phyloP scores from a whole-genome alignment of 2,888 invertebrate genomes.

The Dasypolia templi region DNA sequence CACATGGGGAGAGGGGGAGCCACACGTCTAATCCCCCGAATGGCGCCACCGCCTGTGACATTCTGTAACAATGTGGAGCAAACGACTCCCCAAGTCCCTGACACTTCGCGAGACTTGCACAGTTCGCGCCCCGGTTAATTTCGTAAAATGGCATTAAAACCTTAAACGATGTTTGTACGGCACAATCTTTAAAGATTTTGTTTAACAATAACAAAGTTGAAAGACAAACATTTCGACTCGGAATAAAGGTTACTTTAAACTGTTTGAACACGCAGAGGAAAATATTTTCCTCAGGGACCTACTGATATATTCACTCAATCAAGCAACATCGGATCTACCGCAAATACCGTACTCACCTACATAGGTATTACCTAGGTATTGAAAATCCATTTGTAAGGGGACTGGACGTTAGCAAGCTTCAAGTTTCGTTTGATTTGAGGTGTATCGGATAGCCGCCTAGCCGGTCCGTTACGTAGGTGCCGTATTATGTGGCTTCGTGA shows the following conservation, averaged over 20 bases:
- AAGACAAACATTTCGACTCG: constrained; percentile 10
- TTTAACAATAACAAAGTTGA: constrained; percentile 4
- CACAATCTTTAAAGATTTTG: background rate
- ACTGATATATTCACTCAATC: constrained; percentile 24
- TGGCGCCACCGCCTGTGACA: constrained; percentile 75
- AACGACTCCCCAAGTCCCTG: constrained; percentile 73
- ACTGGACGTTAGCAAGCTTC: constrained; percentile 72
- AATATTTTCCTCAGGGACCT: constrained; percentile 15
- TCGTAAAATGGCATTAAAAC: constrained; percentile 58
- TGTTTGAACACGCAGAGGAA: background rate
- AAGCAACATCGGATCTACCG: constrained; percentile 26
- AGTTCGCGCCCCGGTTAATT: constrained; percentile 65
- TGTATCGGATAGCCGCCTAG: constrained; percentile 84
- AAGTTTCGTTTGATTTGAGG: constrained; percentile 82
- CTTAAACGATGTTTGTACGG: background rate
- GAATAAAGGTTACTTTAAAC: background rate
- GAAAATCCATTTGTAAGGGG: constrained; percentile 61
- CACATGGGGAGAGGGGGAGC: constrained; percentile 46
- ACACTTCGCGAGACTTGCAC: constrained; percentile 49
- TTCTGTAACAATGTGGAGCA: constrained; percentile 78
- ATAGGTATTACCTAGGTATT: constrained; percentile 50
- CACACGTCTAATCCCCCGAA: constrained; percentile 67
- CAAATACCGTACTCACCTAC: constrained; percentile 36
- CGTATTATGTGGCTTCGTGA: constrained; percentile 86
- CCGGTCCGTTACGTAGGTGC: constrained; percentile 71